These are phyloP conservation scores for Geopemphigus sp. DNA, from an alignment of 1,140 invertebrate genomes.

Conservation along the genomic window DNA sequence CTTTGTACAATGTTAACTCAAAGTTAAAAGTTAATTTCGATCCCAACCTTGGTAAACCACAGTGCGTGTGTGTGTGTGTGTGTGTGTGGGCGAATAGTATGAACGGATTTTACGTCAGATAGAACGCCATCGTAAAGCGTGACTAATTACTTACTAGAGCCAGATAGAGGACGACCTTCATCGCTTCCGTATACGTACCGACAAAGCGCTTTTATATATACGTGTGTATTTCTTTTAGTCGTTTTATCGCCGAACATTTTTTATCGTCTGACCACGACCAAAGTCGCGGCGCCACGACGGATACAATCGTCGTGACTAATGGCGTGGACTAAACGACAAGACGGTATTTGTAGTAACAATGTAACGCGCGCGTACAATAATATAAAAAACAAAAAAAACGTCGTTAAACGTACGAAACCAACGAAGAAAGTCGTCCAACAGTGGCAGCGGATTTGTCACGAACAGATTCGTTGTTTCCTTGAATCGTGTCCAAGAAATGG, in stretches of 20 bases:
- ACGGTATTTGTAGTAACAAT: background rate
- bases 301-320: background rate
- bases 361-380: background rate
- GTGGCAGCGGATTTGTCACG: too few species aligned
- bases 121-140: too few species aligned
- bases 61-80: too few species aligned
- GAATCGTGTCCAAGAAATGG: too few species aligned
- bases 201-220: background rate
- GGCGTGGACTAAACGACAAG: background rate
- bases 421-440: too few species aligned
- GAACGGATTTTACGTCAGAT: too few species aligned
- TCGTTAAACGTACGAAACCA: background rate
- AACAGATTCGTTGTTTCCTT: too few species aligned
- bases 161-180: background rate
- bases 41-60: too few species aligned
- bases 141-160: conserved; percentile 1
- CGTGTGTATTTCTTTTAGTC: too few species aligned
- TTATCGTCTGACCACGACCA: background rate
- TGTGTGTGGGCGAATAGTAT: too few species aligned
- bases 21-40: too few species aligned
- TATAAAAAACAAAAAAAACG: background rate
- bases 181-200: conserved; percentile 3
- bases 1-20: too few species aligned
- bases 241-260: background rate
- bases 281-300: background rate